phyloP scores from a whole-genome alignment of 2,888 invertebrate species.

The Entomobrya multifasciata region DNA sequence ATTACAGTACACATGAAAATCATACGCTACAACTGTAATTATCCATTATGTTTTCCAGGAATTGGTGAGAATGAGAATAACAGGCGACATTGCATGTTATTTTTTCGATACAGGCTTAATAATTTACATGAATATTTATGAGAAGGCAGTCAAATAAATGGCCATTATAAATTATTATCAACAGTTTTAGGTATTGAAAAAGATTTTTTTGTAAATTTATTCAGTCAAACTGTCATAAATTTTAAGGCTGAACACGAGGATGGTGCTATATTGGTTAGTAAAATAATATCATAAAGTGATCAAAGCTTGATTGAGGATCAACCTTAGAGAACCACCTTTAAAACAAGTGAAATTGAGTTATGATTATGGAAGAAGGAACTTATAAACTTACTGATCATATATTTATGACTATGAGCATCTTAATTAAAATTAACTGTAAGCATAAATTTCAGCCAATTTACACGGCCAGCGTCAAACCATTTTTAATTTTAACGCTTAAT shows the following conservation, averaged over 20 bases:
- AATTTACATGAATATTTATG: constrained; percentile 61
- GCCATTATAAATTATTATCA: background rate
- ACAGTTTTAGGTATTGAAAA: constrained; percentile 7
- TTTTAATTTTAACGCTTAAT: background rate
- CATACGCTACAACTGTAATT: constrained; percentile 21
- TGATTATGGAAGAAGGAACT: constrained; percentile 11
- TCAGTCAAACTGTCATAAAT: too few species aligned
- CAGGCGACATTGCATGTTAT: background rate
- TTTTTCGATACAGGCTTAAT: too few species aligned
- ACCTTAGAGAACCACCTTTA: background rate
- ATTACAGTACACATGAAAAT: background rate
- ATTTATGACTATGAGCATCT: too few species aligned
- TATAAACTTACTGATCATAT: background rate
- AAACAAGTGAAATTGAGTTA: constrained; percentile 5
- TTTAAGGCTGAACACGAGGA: background rate
- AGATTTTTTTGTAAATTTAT: too few species aligned
- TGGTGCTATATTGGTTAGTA: background rate
- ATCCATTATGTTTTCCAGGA: constrained; percentile 16
- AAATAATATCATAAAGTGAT: background rate
- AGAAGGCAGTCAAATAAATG: background rate
- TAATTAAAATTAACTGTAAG: background rate
- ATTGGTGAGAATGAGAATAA: constrained; percentile 24
- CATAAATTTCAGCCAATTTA: constrained; percentile 5
- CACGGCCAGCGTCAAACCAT: background rate
- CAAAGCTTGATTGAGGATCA: background rate